Evolutionary conservation across 2,888 invertebrate species (phyloP).

Genomic region (Lasioglossum malachurum): DNA sequence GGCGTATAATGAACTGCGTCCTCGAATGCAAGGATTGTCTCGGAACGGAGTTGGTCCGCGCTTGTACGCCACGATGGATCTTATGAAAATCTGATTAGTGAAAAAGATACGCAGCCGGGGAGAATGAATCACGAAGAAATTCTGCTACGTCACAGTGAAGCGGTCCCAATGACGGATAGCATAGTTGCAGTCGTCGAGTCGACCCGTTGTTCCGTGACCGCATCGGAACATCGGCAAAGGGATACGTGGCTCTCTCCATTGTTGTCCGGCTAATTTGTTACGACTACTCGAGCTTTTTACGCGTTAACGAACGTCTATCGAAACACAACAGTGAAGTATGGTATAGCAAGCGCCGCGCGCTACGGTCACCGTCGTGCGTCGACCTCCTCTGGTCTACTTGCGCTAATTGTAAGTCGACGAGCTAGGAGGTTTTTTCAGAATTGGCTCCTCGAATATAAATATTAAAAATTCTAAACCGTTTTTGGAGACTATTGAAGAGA

Average conservation of each 20-base stretch:
- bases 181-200: neutral
- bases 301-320: conserved; percentile 15
- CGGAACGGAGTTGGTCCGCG: conserved; percentile 14
- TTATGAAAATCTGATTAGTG: conserved; percentile 33
- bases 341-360: neutral
- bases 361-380: conserved; percentile 67
- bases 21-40: conserved; percentile 33
- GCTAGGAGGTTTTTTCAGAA: too few relatives aligned
- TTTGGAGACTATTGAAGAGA: too few relatives aligned
- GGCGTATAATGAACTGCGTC: conserved; percentile 10
- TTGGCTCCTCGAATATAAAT: too few relatives aligned
- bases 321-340: neutral
- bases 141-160: conserved; percentile 35
- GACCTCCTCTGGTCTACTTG: conserved; percentile 60
- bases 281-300: conserved; percentile 54
- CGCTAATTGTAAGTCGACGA: conserved; percentile 11
- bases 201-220: conserved; percentile 10
- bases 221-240: conserved; percentile 12
- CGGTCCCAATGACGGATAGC: conserved; percentile 22
- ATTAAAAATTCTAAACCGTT: too few relatives aligned
- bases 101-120: conserved; percentile 1
- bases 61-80: conserved; percentile 24
- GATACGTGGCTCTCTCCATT: conserved; percentile 45
- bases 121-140: conserved; percentile 47
- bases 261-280: conserved; percentile 60